Percentiles rank a stretch among this genome's conserved stretches.
These are phyloP conservation scores for Pherbina coryleti DNA, from an alignment of 2,888 invertebrate species.

Conservation along the genomic window DNA sequence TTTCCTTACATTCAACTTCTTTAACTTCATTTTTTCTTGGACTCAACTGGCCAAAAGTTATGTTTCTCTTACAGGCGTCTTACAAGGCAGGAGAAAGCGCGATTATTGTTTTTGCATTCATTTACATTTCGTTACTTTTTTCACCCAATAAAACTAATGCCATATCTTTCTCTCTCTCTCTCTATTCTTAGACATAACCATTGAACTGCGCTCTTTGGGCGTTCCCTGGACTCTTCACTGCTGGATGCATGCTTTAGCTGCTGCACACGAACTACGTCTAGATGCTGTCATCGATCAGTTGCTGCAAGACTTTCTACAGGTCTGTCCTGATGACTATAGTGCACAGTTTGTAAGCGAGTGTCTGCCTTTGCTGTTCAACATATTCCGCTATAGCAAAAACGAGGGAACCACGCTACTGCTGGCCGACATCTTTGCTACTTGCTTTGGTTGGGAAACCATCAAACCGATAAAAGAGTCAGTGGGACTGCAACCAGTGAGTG, in stretches of 20 bases:
- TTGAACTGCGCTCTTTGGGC: constrained; percentile 87
- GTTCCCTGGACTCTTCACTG: constrained; percentile 93
- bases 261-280: constrained; percentile 85
- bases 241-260: constrained; percentile 91
- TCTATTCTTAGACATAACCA: constrained; percentile 79
- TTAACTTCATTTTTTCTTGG: too few species aligned
- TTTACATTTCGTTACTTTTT: too few species aligned
- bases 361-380: constrained; percentile 88
- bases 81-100: too few species aligned
- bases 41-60: too few species aligned
- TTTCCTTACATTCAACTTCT: not conserved
- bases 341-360: constrained; percentile 92
- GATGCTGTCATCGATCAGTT: constrained; percentile 90
- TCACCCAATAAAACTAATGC: too few species aligned
- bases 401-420: constrained; percentile 88
- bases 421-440: constrained; percentile 91
- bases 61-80: too few species aligned
- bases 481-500: constrained; percentile 74
- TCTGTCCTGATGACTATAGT: constrained; percentile 90
- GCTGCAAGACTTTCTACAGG: constrained; percentile 89
- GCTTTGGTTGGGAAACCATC: constrained; percentile 89
- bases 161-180: not conserved
- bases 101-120: too few species aligned
- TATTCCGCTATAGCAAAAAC: constrained; percentile 92
- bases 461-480: constrained; percentile 80